phyloP scores from a whole-genome alignment of 1,140 invertebrate genomes.

The Mactra quadrangularis region DNA sequence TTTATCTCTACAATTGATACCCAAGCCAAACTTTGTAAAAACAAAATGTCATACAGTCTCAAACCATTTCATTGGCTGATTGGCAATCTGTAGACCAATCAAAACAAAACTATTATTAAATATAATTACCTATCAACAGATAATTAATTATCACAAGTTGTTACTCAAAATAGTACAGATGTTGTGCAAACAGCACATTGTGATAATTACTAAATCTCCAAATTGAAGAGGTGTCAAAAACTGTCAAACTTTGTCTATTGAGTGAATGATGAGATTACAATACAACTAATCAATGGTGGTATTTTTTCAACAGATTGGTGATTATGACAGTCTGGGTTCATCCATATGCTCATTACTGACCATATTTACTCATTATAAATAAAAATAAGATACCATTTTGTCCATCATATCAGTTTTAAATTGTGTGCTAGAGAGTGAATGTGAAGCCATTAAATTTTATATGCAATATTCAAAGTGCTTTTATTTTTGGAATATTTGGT shows the following conservation, averaged over 20 bases:
- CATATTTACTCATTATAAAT: background rate
- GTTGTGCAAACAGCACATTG: conserved; percentile 10
- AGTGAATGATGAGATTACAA: conserved; percentile 13
- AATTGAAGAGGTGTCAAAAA: background rate
- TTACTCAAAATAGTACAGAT: conserved; percentile 6
- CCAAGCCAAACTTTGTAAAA: conserved; percentile 24
- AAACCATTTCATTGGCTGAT: conserved; percentile 32
- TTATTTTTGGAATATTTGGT: no score
- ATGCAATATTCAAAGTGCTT: no score
- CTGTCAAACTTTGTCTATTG: background rate
- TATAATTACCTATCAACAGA: conserved; percentile 6
- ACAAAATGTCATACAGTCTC: conserved; percentile 35
- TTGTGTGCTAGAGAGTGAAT: no score
- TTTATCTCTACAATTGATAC: no score
- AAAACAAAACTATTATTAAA: conserved; percentile 1
- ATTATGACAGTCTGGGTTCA: background rate
- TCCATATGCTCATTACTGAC: background rate
- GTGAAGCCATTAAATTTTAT: no score
- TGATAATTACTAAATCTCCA: conserved; percentile 22
- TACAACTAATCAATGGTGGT: background rate
- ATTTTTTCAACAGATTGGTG: conserved; percentile 21
- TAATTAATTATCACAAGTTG: conserved; percentile 24
- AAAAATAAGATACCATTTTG: no score
- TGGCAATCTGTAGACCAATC: conserved; percentile 10
- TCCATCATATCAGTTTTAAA: no score